Evolutionary conservation across 30 jellyfish, hydroid and myxozoan species (phyloP), one percentile per base, ranked within the genome.

Genomic region (Aurelia aurita complex sp. Pacific): DNA sequence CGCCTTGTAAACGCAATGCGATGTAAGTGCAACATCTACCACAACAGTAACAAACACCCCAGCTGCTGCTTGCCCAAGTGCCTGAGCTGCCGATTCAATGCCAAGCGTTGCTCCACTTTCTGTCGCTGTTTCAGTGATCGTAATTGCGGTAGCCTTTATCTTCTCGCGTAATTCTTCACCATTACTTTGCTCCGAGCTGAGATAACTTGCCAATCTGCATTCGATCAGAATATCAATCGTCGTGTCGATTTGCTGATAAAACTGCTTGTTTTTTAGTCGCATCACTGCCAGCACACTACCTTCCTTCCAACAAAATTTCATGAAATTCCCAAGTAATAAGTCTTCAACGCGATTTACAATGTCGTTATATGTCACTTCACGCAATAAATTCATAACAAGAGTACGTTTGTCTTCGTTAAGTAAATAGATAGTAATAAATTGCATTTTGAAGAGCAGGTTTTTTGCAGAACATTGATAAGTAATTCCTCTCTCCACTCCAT

Each of bases 51-150:
- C 87, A 8, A 90, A 96, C 0, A 95, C 97, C 38, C 99, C 97
- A 9, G 95, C 96, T 18, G 89, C 88, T 11, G 97, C 99, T 33
- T 88, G 96, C 2, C 99, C 99, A 13, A 94, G 5, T 29, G 89
- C 99, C 80, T 94, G 99, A 16, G 96, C 99, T 12, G 99, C 99
- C 2, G 99, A 67, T 67, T 94, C 99, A 40, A 94, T 88, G 67
- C 98, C 98, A 46, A 94, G 90, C 6, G 99, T 94, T 23, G 99
- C 99, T 34, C 97, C 85, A 82, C 96, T 94, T 64, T 89, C 94
- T 14, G 99, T 95, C 14, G 99, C 99, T 3, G 97, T 89, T 73
- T 89, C 96, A 0, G 99, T 89, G 16, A 94, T 76, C 11, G 97
- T 88, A 33, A 85, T 83, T 18, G 97, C 97, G 11, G 96, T 94